phyloP scores from a whole-genome alignment of 2,113 vertebrate species.

The Callaeas wilsoni region DNA sequence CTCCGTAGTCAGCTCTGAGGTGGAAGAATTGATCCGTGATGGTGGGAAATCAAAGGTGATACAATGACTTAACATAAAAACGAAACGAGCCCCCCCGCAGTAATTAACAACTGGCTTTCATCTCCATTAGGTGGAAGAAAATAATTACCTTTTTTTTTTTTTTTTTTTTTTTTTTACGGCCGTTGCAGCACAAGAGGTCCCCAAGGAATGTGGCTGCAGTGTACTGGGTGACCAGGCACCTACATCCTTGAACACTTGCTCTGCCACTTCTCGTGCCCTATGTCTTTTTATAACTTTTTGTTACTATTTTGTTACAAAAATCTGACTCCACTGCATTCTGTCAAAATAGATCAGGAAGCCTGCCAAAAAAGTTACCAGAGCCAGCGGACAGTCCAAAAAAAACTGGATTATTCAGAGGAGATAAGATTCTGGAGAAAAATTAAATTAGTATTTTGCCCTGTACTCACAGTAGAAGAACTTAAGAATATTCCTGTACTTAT shows the following conservation, averaged over 20 bases:
- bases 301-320: not conserved
- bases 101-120: not conserved
- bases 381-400: not conserved
- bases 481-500: not conserved
- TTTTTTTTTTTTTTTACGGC: no score
- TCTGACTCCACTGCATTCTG: not conserved
- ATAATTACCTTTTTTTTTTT: not conserved
- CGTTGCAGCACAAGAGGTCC: not conserved
- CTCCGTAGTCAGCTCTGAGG: rapidly evolving
- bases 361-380: not conserved
- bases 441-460: not conserved
- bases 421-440: not conserved
- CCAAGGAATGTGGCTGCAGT: rapidly evolving
- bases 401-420: not conserved
- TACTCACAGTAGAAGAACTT: not conserved
- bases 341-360: not conserved
- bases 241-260: not conserved
- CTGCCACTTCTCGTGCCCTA: not conserved
- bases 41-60: not conserved
- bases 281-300: not conserved
- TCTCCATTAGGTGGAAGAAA: not conserved
- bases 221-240: not conserved
- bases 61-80: not conserved
- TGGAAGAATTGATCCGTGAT: not conserved
- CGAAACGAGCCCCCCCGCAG: no score